Evolutionary conservation across 2,797 vertebrate genomes (phyloP), one percentile per base, ranked within the genome.

Genomic region (Protonibea diacanthus): DNA sequence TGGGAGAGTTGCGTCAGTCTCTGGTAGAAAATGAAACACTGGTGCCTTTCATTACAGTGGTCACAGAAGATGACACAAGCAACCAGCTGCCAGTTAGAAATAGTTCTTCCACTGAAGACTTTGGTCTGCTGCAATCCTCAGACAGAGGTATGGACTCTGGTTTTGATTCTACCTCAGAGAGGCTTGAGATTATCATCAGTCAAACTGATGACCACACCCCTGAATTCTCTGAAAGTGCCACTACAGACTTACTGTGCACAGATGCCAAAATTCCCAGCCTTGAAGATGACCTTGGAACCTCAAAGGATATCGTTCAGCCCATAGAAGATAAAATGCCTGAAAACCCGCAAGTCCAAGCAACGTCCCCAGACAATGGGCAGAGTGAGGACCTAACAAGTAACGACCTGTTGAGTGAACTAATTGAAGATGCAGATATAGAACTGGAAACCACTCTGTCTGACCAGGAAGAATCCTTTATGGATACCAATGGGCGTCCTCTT

Each of bases 221-320:
- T 45, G 74, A 69, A 2, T 86, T 88, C 51, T 84, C 89, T 85
- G 78, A 90, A 88, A 80, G 90, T 89, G 88, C 90, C 88, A 89
- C 85, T 48, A 79, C 52, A 83, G 94, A 95, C 80, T 90, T 89
- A 42, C 85, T 93, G 21, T 94, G 94, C 70, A 90, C 71, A 53
- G 91, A 94, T 94, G 94, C 95, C 95, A 95, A 95, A 93, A 94
- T 92, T 73, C 88, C 90, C 20, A 93, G 91, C 62, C 42, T 89
- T 86, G 94, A 91, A 56, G 85, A 83, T 49, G 77, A 87, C 77
- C 58, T 78, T 51, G 86, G 67, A 85, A 73, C 83, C 89, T 90
- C 91, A 71, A 79, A 87, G 15, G 82, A 86, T 52, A 67, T 65
- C 10, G 51, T 44, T 79, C 85, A 80, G 65, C 73, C 77, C 38